Conservation (phyloP, 2,797 vertebrate species). For the Falco rusticolus region DNA sequence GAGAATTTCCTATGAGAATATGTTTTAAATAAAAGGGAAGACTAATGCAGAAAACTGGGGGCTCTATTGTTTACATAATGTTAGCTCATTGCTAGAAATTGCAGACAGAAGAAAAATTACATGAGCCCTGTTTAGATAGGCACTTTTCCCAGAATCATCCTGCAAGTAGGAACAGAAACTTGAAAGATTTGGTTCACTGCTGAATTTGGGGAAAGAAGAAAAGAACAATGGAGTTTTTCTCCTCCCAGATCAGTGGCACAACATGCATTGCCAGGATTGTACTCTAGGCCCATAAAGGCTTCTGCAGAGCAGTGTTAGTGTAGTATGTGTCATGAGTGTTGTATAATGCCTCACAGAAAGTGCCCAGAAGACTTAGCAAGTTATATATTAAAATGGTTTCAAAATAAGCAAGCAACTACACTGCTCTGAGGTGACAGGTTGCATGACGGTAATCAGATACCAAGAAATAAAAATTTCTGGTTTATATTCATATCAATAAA, state of each 20-base stretch:
- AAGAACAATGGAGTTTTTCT: neutral
- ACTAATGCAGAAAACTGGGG: neutral
- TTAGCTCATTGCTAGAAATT: neutral
- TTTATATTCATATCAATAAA: neutral
- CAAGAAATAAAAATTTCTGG: neutral
- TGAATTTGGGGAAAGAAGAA: neutral
- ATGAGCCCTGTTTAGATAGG: neutral
- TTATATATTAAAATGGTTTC: neutral
- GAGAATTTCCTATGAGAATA: neutral
- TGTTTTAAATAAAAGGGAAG: neutral
- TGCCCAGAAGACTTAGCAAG: rapidly evolving
- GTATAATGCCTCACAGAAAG: neutral
- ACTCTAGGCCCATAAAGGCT: neutral
- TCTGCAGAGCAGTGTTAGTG: neutral
- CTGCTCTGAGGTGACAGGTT: neutral
- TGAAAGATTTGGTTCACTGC: neutral
- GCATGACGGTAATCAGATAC: neutral
- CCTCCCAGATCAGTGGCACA: neutral
- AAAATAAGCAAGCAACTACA: neutral
- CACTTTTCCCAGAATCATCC: neutral
- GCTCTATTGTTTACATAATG: neutral
- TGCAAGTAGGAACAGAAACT: neutral
- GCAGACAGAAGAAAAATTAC: neutral
- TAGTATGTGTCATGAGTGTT: neutral
- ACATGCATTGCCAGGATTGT: neutral